phyloP scores from a whole-genome alignment of 2,797 vertebrate genomes.

The Percopsis omiscomaycus region DNA sequence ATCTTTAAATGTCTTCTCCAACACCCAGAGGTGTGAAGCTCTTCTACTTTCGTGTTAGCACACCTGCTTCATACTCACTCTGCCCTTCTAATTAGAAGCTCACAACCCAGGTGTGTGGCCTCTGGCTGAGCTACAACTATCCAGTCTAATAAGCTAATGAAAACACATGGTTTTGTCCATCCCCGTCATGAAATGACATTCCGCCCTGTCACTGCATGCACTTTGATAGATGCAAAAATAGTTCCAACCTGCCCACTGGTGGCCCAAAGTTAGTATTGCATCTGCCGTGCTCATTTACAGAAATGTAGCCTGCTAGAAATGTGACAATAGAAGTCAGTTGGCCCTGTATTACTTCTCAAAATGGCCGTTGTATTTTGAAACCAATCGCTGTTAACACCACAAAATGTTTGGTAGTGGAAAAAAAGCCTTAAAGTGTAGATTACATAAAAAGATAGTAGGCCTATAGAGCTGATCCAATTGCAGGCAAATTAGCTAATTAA shows the following conservation, averaged over 20 bases:
- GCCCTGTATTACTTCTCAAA: conserved; percentile 32
- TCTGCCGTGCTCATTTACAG: background rate
- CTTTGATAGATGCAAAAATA: conserved; percentile 21
- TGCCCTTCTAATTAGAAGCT: conserved; percentile 47
- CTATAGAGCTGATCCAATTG: too few relatives aligned
- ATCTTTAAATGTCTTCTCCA: conserved; percentile 27
- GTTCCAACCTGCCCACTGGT: conserved; percentile 71
- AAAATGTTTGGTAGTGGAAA: background rate
- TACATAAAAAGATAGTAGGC: too few relatives aligned
- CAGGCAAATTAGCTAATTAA: too few relatives aligned
- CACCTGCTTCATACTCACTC: conserved; percentile 42
- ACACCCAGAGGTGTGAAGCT: conserved; percentile 56
- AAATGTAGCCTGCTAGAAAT: background rate
- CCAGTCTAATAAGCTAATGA: conserved; percentile 23
- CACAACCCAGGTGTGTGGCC: conserved; percentile 52
- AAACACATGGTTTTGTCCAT: background rate
- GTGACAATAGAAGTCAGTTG: background rate
- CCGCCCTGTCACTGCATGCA: conserved; percentile 8
- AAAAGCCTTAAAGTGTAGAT: too few relatives aligned
- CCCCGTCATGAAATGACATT: conserved; percentile 9
- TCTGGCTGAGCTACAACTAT: conserved; percentile 25
- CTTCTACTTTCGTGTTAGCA: conserved; percentile 19
- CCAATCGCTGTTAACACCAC: conserved; percentile 31
- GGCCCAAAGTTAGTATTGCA: conserved; percentile 55
- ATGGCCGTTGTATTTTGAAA: conserved; percentile 18